Evolutionary conservation across 2,797 vertebrate species (phyloP).

Genomic region (Xenentodon cancila): DNA sequence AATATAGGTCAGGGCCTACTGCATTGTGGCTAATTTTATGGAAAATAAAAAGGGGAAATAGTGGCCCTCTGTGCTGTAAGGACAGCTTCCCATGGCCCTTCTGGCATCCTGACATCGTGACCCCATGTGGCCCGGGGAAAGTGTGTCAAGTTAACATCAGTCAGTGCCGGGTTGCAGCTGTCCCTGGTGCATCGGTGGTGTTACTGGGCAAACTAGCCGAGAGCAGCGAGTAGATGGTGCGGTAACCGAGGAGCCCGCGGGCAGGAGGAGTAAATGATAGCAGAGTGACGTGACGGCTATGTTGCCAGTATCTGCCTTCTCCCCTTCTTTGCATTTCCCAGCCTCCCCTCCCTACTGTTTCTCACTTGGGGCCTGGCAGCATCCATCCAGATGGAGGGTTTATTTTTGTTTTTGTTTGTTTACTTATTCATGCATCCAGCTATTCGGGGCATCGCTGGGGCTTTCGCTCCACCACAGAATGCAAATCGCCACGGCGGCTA

Average conservation of each 20-base stretch:
- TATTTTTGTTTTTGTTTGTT: conserved; percentile 86
- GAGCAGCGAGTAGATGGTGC: conserved; percentile 58
- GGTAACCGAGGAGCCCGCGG: conserved; percentile 44
- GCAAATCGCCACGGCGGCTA: conserved; percentile 79
- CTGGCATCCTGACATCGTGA: conserved; percentile 70
- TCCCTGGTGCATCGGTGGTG: conserved; percentile 63
- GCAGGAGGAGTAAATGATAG: conserved; percentile 34
- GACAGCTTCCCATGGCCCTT: conserved; percentile 44
- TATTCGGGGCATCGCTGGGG: conserved; percentile 78
- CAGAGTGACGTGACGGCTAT: conserved; percentile 47
- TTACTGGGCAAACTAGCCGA: conserved; percentile 70
- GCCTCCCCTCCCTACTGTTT: conserved; percentile 64
- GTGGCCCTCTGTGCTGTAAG: conserved; percentile 37
- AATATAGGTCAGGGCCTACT: conserved; percentile 25
- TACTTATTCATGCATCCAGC: conserved; percentile 84
- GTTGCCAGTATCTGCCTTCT: conserved; percentile 31
- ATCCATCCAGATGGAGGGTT: conserved; percentile 84
- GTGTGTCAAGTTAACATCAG: conserved; percentile 78
- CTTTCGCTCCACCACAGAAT: conserved; percentile 79
- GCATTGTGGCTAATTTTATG: conserved; percentile 37
- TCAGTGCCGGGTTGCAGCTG: conserved; percentile 56
- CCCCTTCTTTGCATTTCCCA: conserved; percentile 37
- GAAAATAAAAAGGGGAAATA: conserved; percentile 19
- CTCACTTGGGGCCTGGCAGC: conserved; percentile 75
- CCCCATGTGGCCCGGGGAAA: conserved; percentile 70